Percentiles rank a stretch among this genome's conserved stretches.
Evolutionary conservation across 1,140 invertebrate genomes (phyloP).

Genomic region (Paraescarpia echinospica): DNA sequence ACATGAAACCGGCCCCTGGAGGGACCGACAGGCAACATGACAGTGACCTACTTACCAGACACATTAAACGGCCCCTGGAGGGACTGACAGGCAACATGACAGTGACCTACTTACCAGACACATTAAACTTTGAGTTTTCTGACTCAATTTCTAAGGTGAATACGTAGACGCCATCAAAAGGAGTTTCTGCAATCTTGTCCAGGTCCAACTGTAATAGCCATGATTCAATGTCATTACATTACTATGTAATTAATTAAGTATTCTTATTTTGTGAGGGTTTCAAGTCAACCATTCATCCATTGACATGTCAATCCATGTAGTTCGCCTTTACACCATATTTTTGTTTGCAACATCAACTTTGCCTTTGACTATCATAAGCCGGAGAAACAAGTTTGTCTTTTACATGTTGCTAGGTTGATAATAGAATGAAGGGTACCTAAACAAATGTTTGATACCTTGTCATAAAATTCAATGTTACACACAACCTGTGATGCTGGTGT

Average conservation of each 20-base stretch:
- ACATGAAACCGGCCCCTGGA: too few species aligned
- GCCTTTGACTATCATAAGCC: too few species aligned
- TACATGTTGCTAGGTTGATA: neutral
- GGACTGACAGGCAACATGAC: neutral
- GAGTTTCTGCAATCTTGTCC: slow-evolving; percentile 36
- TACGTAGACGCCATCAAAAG: slow-evolving; percentile 59
- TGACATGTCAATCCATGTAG: too few species aligned
- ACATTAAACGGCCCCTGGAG: neutral
- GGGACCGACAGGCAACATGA: too few species aligned
- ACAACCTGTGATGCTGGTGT: neutral
- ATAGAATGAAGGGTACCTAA: neutral
- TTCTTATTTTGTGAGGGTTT: too few species aligned
- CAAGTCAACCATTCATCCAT: too few species aligned
- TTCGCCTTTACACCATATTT: too few species aligned
- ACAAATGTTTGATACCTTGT: too few species aligned
- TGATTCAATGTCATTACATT: neutral
- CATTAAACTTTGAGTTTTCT: neutral
- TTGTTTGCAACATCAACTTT: too few species aligned
- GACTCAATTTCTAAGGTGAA: slow-evolving; percentile 53
- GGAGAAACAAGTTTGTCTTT: neutral
- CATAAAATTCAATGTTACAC: neutral
- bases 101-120: neutral
- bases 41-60: neutral
- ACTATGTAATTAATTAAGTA: too few species aligned
- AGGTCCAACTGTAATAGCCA: slow-evolving; percentile 34